phyloP scores from a whole-genome alignment of 1,140 invertebrate species.

The Drosophila busckii region DNA sequence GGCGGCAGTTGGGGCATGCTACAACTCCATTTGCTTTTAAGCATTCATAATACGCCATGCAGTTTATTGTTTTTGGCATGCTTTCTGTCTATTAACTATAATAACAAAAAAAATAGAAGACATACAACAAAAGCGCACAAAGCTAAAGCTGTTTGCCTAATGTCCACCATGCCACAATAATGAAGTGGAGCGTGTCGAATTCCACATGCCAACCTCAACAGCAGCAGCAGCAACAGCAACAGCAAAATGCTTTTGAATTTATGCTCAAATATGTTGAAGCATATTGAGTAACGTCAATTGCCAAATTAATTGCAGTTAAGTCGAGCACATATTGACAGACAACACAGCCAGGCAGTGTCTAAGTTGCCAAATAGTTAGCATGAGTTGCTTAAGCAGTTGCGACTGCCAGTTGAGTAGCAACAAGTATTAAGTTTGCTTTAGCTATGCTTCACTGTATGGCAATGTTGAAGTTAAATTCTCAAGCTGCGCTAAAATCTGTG shows the following conservation, averaged over 20 bases:
- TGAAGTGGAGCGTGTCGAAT: constrained; percentile 35
- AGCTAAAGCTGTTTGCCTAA: constrained; percentile 51
- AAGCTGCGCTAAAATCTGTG: too few species aligned
- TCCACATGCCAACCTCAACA: constrained; percentile 8
- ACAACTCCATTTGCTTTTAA: constrained; percentile 72
- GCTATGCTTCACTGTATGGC: too few species aligned
- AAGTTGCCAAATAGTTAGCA: constrained; percentile 1
- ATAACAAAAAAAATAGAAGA: constrained; percentile 59
- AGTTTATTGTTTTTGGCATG: constrained; percentile 69
- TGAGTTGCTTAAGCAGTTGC: too few species aligned
- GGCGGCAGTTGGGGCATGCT: constrained; percentile 5
- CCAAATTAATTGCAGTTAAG: constrained; percentile 78
- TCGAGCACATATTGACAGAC: constrained; percentile 53
- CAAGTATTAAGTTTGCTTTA: too few species aligned
- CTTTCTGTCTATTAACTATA: constrained; percentile 56
- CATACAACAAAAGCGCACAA: too few species aligned
- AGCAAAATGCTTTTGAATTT: constrained; percentile 20
- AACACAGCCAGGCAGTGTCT: background rate
- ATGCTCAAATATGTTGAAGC: constrained; percentile 13
- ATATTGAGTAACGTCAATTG: constrained; percentile 59
- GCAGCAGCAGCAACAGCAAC: background rate
- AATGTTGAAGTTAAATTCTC: too few species aligned
- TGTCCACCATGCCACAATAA: constrained; percentile 55
- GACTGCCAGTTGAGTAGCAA: too few species aligned
- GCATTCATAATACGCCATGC: constrained; percentile 41